Conservation (phyloP, 2,113 vertebrate species). For the Albula goreensis region DNA sequence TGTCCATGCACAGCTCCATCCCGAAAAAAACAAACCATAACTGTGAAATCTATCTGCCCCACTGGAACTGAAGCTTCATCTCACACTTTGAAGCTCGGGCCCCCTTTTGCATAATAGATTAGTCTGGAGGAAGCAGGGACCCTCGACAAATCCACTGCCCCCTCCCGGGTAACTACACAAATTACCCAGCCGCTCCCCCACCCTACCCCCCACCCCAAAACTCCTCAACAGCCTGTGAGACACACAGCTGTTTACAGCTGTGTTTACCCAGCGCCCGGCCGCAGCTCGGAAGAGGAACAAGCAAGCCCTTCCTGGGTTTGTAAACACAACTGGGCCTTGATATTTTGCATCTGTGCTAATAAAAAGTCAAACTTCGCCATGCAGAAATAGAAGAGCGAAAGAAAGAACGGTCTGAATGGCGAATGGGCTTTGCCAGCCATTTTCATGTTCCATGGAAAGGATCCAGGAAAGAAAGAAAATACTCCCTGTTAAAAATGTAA, state of each 20-base stretch:
- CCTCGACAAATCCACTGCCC: neutral
- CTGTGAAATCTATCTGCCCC: neutral
- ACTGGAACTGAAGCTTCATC: neutral
- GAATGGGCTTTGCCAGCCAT: neutral
- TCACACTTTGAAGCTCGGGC: neutral
- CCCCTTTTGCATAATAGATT: neutral
- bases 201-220: too few species aligned
- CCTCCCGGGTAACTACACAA: neutral
- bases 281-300: constrained; percentile 35
- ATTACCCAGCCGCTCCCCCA: too few species aligned
- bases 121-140: neutral
- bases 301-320: constrained; percentile 3
- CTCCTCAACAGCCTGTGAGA: constrained; percentile 1
- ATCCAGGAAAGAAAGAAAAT: neutral
- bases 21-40: constrained; percentile 1
- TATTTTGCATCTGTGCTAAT: constrained; percentile 14
- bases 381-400: neutral
- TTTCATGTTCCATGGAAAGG: neutral
- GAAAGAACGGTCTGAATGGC: neutral
- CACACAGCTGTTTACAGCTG: constrained; percentile 42
- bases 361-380: neutral
- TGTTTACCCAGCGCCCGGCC: constrained; percentile 45
- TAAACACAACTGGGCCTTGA: constrained; percentile 9
- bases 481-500: neutral
- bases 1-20: neutral